These are phyloP conservation scores for Drosophila insularis DNA, from an alignment of 1,140 invertebrate species.

Conservation along the genomic window DNA sequence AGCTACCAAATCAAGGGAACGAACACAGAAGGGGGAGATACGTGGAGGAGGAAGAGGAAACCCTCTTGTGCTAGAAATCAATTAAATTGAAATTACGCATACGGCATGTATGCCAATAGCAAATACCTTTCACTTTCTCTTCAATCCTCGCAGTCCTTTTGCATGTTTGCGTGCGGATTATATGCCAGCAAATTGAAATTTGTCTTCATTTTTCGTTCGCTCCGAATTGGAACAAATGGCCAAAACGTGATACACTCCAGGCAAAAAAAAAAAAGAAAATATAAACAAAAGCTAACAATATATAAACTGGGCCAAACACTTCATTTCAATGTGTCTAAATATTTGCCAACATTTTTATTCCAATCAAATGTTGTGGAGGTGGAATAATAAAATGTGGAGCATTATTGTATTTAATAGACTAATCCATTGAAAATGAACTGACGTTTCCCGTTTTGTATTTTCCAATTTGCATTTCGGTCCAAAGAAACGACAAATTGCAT, in stretches of 20 bases:
- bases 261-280: not conserved
- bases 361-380: slow-evolving; percentile 15
- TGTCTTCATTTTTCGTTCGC: slow-evolving; percentile 10
- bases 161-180: slow-evolving; percentile 36
- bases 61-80: slow-evolving; percentile 61
- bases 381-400: slow-evolving; percentile 21
- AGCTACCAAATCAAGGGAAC: slow-evolving; percentile 1
- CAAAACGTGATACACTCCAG: slow-evolving; percentile 52
- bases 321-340: slow-evolving; percentile 14
- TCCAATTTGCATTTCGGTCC: not conserved
- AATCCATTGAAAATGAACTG: not conserved
- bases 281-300: not conserved
- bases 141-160: not conserved
- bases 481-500: not conserved
- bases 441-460: slow-evolving; percentile 2
- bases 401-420: not conserved
- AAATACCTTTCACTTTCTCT: slow-evolving; percentile 58
- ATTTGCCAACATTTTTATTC: slow-evolving; percentile 22
- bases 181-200: slow-evolving; percentile 66
- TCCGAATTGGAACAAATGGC: slow-evolving; percentile 38
- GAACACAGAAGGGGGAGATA: not conserved
- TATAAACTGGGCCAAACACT: slow-evolving; percentile 7
- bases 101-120: slow-evolving; percentile 71
- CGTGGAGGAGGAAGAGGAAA: not conserved
- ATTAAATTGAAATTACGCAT: slow-evolving; percentile 79